Conservation (phyloP, 2,888 invertebrate genomes). For the Mesochorus sp. region DNA sequence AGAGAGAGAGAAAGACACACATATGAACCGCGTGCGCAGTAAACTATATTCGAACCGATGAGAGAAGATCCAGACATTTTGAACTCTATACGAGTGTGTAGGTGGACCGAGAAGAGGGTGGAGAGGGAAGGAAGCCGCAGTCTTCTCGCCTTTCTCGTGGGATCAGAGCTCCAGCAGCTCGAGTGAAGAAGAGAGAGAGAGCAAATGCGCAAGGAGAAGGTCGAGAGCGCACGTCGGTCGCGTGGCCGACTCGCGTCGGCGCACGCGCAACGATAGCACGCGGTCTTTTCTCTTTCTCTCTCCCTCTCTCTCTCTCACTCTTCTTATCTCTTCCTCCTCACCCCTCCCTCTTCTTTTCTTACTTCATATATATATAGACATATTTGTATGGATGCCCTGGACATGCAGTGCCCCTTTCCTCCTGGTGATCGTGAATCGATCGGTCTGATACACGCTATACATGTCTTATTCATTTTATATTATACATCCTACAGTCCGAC, state of each 20-base stretch:
- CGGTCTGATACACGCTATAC: neutral
- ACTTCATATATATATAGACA: neutral
- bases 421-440: constrained; percentile 40
- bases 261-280: constrained; percentile 65
- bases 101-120: constrained; percentile 46
- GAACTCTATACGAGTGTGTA: constrained; percentile 12
- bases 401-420: neutral
- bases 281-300: constrained; percentile 18
- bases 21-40: constrained; percentile 3
- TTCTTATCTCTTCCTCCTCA: constrained; percentile 7
- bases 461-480: no score
- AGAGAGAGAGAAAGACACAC: constrained; percentile 4
- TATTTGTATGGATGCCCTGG: neutral
- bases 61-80: constrained; percentile 46
- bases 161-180: constrained; percentile 28
- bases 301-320: constrained; percentile 1
- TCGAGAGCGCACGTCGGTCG: constrained; percentile 71
- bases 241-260: constrained; percentile 70
- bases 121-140: constrained; percentile 46
- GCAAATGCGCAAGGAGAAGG: constrained; percentile 49
- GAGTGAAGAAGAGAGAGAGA: constrained; percentile 35
- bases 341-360: constrained; percentile 1
- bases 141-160: constrained; percentile 53
- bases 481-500: no score
- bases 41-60: constrained; percentile 33